These are phyloP conservation scores for Lethocerus indicus DNA, from an alignment of 1,140 invertebrate species.

Conservation along the genomic window DNA sequence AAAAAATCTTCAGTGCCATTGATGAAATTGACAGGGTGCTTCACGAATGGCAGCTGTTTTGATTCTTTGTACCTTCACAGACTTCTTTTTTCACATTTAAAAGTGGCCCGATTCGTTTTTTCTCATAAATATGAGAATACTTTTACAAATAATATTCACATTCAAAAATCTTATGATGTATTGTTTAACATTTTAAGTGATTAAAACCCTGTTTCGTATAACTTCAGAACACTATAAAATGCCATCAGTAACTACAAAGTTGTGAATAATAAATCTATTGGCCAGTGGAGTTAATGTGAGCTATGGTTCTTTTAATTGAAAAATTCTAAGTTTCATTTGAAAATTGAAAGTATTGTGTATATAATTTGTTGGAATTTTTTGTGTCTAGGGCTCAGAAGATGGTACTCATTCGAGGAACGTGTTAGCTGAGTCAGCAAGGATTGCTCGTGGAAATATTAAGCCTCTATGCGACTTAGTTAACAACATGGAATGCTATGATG, in stretches of 20 bases:
- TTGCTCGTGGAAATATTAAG: conserved; percentile 32
- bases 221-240: not conserved
- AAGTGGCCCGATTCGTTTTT: too few relatives aligned
- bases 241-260: not conserved
- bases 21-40: too few relatives aligned
- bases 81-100: too few relatives aligned
- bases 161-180: too few relatives aligned
- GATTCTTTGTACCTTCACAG: too few relatives aligned
- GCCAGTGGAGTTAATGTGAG: not conserved
- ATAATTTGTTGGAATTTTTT: not conserved
- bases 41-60: too few relatives aligned
- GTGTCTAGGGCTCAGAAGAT: conserved; percentile 11
- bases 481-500: conserved; percentile 25
- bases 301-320: not conserved
- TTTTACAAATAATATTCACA: too few relatives aligned
- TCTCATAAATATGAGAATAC: too few relatives aligned
- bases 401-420: conserved; percentile 28
- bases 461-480: conserved; percentile 27
- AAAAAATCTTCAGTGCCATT: too few relatives aligned
- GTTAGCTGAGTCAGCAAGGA: conserved; percentile 36
- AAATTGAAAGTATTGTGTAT: not conserved
- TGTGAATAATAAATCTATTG: not conserved
- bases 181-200: too few relatives aligned
- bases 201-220: not conserved
- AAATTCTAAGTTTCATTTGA: not conserved